Conservation (phyloP, 2,113 vertebrate genomes). For the Nothoprocta perdicaria region DNA sequence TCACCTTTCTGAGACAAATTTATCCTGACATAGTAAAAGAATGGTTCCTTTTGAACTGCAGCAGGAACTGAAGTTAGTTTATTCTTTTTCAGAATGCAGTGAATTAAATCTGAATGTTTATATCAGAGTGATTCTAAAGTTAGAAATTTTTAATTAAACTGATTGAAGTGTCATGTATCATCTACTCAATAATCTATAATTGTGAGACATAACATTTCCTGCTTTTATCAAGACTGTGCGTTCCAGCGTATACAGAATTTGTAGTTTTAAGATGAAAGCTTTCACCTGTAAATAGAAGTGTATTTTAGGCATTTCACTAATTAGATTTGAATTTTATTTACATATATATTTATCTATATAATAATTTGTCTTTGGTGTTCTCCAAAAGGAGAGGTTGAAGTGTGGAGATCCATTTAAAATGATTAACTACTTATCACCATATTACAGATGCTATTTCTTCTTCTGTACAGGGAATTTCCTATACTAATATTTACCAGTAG, state of each 20-base stretch:
- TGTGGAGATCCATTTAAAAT: slow-evolving; percentile 42
- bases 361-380: slow-evolving; percentile 17
- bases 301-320: slow-evolving; percentile 27
- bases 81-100: not conserved
- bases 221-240: not conserved
- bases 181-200: not conserved
- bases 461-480: slow-evolving; percentile 57
- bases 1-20: not conserved
- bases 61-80: not conserved
- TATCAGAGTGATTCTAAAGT: not conserved
- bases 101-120: not conserved
- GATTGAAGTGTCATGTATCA: not conserved
- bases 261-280: not conserved
- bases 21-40: not conserved
- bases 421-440: slow-evolving; percentile 43
- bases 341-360: slow-evolving; percentile 30
- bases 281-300: not conserved
- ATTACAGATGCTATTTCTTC: slow-evolving; percentile 62
- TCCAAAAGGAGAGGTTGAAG: slow-evolving; percentile 32
- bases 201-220: not conserved
- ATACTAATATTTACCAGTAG: slow-evolving; percentile 43
- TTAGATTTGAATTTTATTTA: slow-evolving; percentile 35
- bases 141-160: not conserved
- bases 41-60: not conserved
- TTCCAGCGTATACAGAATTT: not conserved